These are phyloP conservation scores for Eulemur macaco DNA, from an alignment of 2,113 vertebrate species.

Conservation along the genomic window DNA sequence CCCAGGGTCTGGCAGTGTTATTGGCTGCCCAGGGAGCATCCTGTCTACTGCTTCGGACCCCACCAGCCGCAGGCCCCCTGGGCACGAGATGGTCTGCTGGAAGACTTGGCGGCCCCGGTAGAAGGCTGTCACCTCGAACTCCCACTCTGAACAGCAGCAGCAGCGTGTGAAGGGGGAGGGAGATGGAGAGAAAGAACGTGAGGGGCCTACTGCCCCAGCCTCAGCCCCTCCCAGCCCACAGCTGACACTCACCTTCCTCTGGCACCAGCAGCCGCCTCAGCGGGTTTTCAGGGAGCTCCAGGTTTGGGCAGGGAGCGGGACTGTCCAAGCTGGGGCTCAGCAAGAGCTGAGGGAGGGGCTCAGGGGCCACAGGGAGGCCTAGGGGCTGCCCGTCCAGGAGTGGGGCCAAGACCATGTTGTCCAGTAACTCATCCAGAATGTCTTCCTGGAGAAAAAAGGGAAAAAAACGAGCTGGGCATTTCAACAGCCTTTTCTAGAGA, in stretches of 20 bases:
- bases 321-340: neutral
- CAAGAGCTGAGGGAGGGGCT: neutral
- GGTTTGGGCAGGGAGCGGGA: neutral
- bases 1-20: slow-evolving; percentile 83
- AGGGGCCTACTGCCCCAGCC: fast-evolving
- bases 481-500: neutral
- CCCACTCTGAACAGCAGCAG: slow-evolving; percentile 80
- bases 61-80: slow-evolving; percentile 85
- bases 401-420: neutral
- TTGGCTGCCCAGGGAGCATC: slow-evolving; percentile 59
- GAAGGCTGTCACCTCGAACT: slow-evolving; percentile 86
- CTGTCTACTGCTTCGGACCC: neutral
- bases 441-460: slow-evolving; percentile 51
- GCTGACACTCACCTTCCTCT: slow-evolving; percentile 33
- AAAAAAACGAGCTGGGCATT: neutral
- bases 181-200: neutral
- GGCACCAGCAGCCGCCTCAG: slow-evolving; percentile 39
- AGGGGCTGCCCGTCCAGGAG: neutral
- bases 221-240: neutral
- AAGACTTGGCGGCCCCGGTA: slow-evolving; percentile 88
- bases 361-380: neutral
- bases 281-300: slow-evolving; percentile 30
- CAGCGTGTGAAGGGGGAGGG: neutral
- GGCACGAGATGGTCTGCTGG: slow-evolving; percentile 80
- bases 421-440: slow-evolving; percentile 33